phyloP scores from a whole-genome alignment of 2,888 invertebrate species.

The Sisyra terminalis region DNA sequence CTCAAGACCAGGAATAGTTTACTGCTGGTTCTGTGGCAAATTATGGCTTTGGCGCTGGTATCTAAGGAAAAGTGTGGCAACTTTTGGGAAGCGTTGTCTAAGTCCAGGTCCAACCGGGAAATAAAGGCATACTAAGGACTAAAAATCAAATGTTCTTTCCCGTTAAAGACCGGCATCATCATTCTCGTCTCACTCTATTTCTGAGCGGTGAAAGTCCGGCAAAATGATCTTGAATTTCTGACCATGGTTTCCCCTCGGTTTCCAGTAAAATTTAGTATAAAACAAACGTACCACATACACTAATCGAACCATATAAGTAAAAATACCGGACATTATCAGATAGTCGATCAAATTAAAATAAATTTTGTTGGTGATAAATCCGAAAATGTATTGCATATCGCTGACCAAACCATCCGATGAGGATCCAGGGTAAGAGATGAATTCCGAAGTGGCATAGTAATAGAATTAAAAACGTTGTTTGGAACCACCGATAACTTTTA shows the following conservation, averaged over 20 bases:
- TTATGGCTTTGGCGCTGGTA: no score
- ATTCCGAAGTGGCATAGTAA: conserved; percentile 54
- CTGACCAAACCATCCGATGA: conserved; percentile 58
- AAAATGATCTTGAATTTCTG: conserved; percentile 55
- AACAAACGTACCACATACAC: conserved; percentile 42
- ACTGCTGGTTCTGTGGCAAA: no score
- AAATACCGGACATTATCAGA: conserved; percentile 56
- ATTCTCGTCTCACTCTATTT: conserved; percentile 29
- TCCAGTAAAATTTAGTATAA: conserved; percentile 60
- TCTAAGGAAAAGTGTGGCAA: no score
- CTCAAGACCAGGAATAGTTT: no score
- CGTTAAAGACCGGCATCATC: no score
- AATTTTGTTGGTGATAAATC: conserved; percentile 57
- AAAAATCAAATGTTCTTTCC: no score
- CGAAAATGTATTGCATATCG: conserved; percentile 58
- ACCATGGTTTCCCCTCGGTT: conserved; percentile 61
- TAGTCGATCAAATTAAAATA: conserved; percentile 46
- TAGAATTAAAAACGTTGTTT: conserved; percentile 43
- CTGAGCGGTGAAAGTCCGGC: conserved; percentile 35
- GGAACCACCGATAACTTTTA: conserved; percentile 36
- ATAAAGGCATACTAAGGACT: no score
- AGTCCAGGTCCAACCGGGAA: no score
- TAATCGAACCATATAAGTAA: conserved; percentile 46
- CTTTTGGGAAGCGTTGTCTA: no score
- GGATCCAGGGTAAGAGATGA: conserved; percentile 59